These are phyloP conservation scores for Temnothorax nylanderi DNA, from an alignment of 1,140 invertebrate genomes.

Conservation along the genomic window DNA sequence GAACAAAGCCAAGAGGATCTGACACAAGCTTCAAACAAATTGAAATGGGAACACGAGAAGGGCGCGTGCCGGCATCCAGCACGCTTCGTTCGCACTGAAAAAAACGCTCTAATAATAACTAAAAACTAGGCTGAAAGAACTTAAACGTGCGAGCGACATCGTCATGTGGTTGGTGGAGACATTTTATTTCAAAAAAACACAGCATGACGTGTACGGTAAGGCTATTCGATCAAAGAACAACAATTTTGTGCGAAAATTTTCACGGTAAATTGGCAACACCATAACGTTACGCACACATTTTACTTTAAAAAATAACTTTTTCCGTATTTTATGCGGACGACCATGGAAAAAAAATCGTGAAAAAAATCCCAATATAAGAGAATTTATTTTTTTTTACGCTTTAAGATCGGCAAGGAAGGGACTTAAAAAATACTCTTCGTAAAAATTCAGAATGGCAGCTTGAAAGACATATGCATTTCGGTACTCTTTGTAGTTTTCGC, in stretches of 20 bases:
- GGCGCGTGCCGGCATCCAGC: slow-evolving; percentile 70
- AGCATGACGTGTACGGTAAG: not conserved
- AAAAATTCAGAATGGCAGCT: slow-evolving; percentile 71
- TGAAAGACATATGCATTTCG: slow-evolving; percentile 76
- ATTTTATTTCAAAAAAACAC: not conserved
- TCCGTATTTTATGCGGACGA: slow-evolving; percentile 81
- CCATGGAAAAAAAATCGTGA: slow-evolving; percentile 81
- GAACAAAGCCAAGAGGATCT: slow-evolving; percentile 48
- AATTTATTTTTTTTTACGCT: not conserved
- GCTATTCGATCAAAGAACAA: too few relatives aligned
- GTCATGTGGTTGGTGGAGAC: not conserved
- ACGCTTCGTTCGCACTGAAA: slow-evolving; percentile 72
- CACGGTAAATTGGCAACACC: slow-evolving; percentile 18
- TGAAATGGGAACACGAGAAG: slow-evolving; percentile 57
- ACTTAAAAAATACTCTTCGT: slow-evolving; percentile 5
- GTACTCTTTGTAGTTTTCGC: slow-evolving; percentile 55
- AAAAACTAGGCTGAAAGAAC: slow-evolving; percentile 75
- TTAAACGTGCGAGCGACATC: not conserved
- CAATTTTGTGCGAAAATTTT: slow-evolving; percentile 3
- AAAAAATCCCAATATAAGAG: slow-evolving; percentile 78
- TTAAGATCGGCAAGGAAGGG: not conserved
- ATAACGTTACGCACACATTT: slow-evolving; percentile 77
- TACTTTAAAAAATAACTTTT: slow-evolving; percentile 76
- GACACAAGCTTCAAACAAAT: slow-evolving; percentile 75
- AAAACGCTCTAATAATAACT: slow-evolving; percentile 84